Evolutionary conservation across 2,113 vertebrate species (phyloP).

Genomic region (Arenaria interpres): DNA sequence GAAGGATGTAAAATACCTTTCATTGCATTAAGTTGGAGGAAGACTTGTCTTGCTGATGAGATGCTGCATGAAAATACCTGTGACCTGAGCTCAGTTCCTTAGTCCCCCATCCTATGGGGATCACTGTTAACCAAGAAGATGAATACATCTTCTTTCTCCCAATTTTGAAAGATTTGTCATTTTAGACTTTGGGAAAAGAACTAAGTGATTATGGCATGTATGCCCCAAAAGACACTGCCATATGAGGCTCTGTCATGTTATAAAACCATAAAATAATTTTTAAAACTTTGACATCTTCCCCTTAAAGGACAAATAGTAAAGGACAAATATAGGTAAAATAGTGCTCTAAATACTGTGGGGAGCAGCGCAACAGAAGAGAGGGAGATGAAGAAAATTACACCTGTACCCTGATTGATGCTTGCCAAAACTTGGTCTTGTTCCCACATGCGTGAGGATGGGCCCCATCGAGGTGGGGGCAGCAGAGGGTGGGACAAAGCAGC

Average conservation of each 20-base stretch:
- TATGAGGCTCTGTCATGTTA: neutral
- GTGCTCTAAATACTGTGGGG: neutral
- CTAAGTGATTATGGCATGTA: neutral
- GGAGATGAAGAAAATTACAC: neutral
- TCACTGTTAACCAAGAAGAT: neutral
- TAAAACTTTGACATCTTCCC: neutral
- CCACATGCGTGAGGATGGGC: neutral
- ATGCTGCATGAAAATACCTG: neutral
- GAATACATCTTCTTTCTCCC: neutral
- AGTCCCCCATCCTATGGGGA: accelerated
- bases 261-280: neutral
- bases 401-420: neutral
- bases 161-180: neutral
- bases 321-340: neutral
- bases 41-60: neutral
- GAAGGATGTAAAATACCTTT: neutral
- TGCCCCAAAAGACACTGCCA: neutral
- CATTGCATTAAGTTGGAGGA: neutral
- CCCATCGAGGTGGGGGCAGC: neutral
- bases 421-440: neutral
- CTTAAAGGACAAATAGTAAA: neutral
- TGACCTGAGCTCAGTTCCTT: neutral
- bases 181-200: neutral
- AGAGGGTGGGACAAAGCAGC: neutral
- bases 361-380: neutral